These are phyloP conservation scores for Paramormyrops kingsleyae DNA, from an alignment of 2,113 vertebrate genomes.

Conservation along the genomic window DNA sequence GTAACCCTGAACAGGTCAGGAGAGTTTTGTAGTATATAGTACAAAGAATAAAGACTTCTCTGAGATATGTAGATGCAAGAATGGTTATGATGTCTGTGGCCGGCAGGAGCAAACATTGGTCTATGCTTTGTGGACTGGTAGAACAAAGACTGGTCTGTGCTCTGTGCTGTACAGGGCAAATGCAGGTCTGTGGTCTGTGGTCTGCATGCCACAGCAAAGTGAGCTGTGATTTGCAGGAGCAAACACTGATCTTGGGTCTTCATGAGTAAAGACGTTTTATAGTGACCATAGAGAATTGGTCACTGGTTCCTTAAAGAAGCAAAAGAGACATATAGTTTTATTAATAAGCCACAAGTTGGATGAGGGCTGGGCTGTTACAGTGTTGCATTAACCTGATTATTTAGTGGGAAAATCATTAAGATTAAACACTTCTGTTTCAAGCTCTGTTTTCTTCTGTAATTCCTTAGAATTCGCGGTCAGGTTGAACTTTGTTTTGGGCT, in stretches of 20 bases:
- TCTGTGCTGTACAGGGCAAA: background rate
- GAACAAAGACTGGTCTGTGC: background rate
- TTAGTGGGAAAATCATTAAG: background rate
- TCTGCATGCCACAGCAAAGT: background rate
- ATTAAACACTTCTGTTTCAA: background rate
- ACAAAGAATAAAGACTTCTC: background rate
- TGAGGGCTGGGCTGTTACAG: background rate
- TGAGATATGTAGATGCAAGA: background rate
- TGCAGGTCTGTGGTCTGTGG: background rate
- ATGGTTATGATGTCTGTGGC: background rate
- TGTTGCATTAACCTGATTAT: background rate
- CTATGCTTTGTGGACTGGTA: background rate
- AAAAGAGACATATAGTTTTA: background rate
- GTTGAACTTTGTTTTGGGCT: background rate
- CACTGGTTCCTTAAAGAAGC: background rate
- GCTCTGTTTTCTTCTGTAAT: background rate
- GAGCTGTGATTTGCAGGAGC: background rate
- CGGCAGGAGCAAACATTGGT: background rate
- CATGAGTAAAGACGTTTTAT: background rate
- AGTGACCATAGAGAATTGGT: background rate
- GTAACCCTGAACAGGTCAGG: background rate
- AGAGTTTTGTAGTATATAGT: background rate
- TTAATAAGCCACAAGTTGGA: background rate
- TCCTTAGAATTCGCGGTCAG: background rate
- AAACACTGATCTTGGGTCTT: background rate